A percentile compares a stretch with the other conserved stretches of the same genome.
These are phyloP conservation scores for Chromoteleia sp. DNA, from an alignment of 2,888 invertebrate species.

Conservation along the genomic window DNA sequence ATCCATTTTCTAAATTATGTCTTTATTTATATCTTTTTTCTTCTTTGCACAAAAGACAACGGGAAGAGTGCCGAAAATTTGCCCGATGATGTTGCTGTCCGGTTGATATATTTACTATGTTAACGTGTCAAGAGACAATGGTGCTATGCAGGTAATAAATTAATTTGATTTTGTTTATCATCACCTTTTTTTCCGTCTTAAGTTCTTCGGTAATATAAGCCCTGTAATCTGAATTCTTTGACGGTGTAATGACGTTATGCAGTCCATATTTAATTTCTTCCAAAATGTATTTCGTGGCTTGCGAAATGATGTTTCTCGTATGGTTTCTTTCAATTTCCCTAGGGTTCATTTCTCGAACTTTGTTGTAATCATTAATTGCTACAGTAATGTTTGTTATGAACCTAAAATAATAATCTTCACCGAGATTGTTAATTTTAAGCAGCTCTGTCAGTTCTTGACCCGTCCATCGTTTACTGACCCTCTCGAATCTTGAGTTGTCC, in stretches of 20 bases:
- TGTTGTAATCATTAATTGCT: conserved; percentile 2
- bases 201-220: conserved; percentile 73
- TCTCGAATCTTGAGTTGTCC: conserved; percentile 52
- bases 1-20: too few relatives aligned
- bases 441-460: conserved; percentile 75
- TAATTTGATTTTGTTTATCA: too few relatives aligned
- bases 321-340: neutral
- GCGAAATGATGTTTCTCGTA: conserved; percentile 67
- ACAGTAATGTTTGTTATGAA: neutral
- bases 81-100: too few relatives aligned
- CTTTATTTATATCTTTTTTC: too few relatives aligned
- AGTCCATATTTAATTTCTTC: conserved; percentile 71
- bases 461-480: conserved; percentile 76
- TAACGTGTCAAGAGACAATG: too few relatives aligned
- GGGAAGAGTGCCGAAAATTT: too few relatives aligned
- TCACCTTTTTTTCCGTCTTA: conserved; percentile 35
- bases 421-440: conserved; percentile 8
- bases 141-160: too few relatives aligned
- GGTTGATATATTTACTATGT: too few relatives aligned
- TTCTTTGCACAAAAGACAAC: too few relatives aligned
- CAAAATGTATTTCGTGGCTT: conserved; percentile 70
- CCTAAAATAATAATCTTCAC: neutral
- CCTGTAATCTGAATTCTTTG: conserved; percentile 72
- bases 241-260: neutral
- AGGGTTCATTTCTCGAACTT: neutral